phyloP scores from a whole-genome alignment of 2,113 vertebrate species.

The Penelope pileata region DNA sequence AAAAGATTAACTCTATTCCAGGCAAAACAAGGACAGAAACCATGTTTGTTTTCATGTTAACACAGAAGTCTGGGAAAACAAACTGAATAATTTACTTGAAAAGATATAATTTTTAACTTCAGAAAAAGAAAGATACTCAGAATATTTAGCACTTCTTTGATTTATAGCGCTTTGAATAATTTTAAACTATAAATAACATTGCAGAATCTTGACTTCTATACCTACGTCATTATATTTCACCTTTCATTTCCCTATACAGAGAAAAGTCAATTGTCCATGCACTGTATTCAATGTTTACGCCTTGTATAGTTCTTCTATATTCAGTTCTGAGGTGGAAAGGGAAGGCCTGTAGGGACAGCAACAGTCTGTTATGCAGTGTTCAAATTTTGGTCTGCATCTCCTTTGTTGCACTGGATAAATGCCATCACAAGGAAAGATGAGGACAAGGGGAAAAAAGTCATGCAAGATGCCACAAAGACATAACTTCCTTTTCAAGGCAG shows the following conservation, averaged over 20 bases:
- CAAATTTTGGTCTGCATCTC: conserved; percentile 31
- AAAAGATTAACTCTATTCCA: not conserved
- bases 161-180: not conserved
- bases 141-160: not conserved
- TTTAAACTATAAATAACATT: not conserved
- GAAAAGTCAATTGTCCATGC: not conserved
- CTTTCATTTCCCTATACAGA: not conserved
- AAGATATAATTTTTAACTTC: not conserved
- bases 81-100: not conserved
- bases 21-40: not conserved
- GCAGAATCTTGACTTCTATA: not conserved
- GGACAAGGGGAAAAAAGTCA: conserved; percentile 42
- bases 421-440: conserved; percentile 24
- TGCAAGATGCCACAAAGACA: conserved; percentile 28
- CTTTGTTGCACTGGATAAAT: conserved; percentile 9
- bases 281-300: not conserved
- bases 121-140: not conserved
- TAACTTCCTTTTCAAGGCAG: conserved; percentile 10
- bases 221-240: not conserved
- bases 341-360: not conserved
- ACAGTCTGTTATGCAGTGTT: conserved; percentile 27
- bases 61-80: not conserved
- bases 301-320: not conserved
- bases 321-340: not conserved
- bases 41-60: not conserved